phyloP scores from a whole-genome alignment of 2,797 vertebrate genomes.

The Sebastes reedi region DNA sequence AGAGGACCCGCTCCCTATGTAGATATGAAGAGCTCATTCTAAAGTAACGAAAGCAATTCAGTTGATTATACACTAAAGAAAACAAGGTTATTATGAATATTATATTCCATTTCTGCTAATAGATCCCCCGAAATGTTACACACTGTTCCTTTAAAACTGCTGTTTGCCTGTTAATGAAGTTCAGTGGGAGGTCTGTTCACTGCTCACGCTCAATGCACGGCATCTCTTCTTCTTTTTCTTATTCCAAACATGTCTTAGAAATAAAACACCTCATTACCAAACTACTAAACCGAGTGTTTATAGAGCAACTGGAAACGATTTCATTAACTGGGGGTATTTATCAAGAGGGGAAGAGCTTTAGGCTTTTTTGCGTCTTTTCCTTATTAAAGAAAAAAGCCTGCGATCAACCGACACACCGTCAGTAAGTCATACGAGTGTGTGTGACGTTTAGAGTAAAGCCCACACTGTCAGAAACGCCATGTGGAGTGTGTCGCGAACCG shows the following conservation, averaged over 20 bases:
- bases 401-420: not conserved
- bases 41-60: accelerated
- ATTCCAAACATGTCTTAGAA: not conserved
- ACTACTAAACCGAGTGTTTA: not conserved
- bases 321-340: not conserved
- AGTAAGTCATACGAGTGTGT: not conserved
- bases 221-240: not conserved
- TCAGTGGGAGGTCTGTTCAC: not conserved
- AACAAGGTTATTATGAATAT: too few species aligned
- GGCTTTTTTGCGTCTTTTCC: constrained; percentile 1
- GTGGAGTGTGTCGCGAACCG: constrained; percentile 72
- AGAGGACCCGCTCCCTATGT: too few species aligned
- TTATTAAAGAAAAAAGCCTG: not conserved
- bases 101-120: too few species aligned
- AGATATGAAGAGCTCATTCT: too few species aligned
- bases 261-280: not conserved
- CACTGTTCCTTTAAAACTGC: not conserved
- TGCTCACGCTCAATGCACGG: not conserved
- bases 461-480: constrained; percentile 43
- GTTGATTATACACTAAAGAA: too few species aligned
- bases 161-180: not conserved
- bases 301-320: not conserved
- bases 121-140: too few species aligned
- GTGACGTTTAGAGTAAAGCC: constrained; percentile 14
- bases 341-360: not conserved